A percentile compares a stretch with the other conserved stretches of the same genome.
Evolutionary conservation across 2,888 invertebrate genomes (phyloP).

Genomic region (Athalia circularis): DNA sequence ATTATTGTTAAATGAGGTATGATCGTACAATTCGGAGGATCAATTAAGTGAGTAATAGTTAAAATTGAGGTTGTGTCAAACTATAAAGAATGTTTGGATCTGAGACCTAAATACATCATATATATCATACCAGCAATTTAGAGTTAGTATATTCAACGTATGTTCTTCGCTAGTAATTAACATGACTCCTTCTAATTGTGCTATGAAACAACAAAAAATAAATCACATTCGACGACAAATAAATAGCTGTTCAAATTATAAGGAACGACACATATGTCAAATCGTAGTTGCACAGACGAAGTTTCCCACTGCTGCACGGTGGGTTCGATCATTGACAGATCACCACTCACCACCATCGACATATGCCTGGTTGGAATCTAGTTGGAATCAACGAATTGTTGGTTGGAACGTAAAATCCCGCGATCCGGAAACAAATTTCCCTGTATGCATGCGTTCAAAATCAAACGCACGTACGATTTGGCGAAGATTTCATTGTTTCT

Average conservation of each 20-base stretch:
- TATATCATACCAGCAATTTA: conserved; percentile 68
- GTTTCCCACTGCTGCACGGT: no score
- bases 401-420: no score
- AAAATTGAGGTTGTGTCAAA: no score
- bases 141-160: conserved; percentile 60
- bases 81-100: not conserved
- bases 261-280: conserved; percentile 13
- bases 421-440: no score
- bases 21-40: not conserved
- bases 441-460: no score
- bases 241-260: conserved; percentile 17
- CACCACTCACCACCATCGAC: no score
- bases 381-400: no score
- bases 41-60: no score
- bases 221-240: not conserved
- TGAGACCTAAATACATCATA: not conserved
- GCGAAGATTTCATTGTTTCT: no score
- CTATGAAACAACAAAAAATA: not conserved
- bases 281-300: not conserved
- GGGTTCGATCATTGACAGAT: no score
- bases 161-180: conserved; percentile 52
- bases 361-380: no score
- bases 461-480: no score
- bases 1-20: conserved; percentile 1
- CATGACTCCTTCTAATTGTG: not conserved